These are phyloP conservation scores for Pangasius macronema DNA, from an alignment of 2,797 vertebrate species.

Conservation along the genomic window DNA sequence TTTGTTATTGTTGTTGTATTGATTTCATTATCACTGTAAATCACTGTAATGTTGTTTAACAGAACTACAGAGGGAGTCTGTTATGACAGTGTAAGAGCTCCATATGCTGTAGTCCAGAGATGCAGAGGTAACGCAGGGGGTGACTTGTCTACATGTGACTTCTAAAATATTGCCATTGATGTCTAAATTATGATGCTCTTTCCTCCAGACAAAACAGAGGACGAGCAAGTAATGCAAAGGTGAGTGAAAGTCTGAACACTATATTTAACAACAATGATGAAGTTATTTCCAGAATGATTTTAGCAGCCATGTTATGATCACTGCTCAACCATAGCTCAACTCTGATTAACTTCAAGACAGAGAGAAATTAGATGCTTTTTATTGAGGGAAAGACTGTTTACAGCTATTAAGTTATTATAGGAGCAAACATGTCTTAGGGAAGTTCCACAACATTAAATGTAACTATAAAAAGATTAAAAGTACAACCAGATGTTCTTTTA, in stretches of 20 bases:
- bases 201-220: neutral
- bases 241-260: conserved; percentile 4
- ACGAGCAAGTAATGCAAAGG: neutral
- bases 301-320: neutral
- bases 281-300: neutral
- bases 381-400: neutral
- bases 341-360: too few relatives aligned
- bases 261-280: neutral
- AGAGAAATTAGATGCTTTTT: neutral
- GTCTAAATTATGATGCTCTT: neutral
- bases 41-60: neutral
- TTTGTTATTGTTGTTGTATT: neutral
- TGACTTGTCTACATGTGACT: too few relatives aligned
- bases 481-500: too few relatives aligned
- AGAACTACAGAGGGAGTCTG: neutral
- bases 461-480: too few relatives aligned
- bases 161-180: neutral
- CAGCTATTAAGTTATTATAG: neutral
- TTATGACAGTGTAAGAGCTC: neutral
- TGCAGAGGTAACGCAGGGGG: neutral
- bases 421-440: neutral
- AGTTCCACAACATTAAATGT: neutral
- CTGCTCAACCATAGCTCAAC: neutral
- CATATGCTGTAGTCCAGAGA: neutral
- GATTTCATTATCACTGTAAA: neutral